Evolutionary conservation across 2,113 vertebrate species (phyloP), one percentile per base, ranked within the genome.

Genomic region (Upupa epops): DNA sequence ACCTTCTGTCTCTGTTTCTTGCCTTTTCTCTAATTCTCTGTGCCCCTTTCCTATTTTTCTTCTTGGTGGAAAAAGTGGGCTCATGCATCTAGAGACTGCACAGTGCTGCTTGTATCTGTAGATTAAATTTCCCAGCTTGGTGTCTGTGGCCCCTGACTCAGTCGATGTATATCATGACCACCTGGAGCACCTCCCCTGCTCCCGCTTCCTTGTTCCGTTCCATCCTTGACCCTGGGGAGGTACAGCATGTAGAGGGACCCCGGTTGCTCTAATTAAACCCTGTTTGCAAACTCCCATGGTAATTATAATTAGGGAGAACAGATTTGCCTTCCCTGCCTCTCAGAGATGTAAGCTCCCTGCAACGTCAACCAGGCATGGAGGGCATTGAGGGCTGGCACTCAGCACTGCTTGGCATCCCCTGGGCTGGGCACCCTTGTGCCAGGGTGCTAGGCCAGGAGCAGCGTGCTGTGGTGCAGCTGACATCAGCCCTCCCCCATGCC

Each of bases 291-390:
- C 90, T 95, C 94, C 86, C 83, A 31, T 88, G 92, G 86, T 74
- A 94, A 93, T 96, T 95, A 83, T 88, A 94, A 96, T 95, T 92
- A 95, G 65, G 86, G 58, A 93, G 86, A 94, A 81, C 48, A 89
- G 81, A 64, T 86, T 65, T 84, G 91, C 80, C 40, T 65, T 81
- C 71, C 56, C 34, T 86, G 83, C 73, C 86, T 88, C 83, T 75
- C 56, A 65, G 75, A 86, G 72, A 86, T 0, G 55, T 88, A 76
- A 93, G 60, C 79, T 92, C 76, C 64, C 68, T 52, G 72, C 69
- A 20, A 42, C 17, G 60, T 69, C 0, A 5, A 40, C 86, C 69
- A 36, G 56, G 49, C 65, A 85, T 2, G 0, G 73, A 87, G 89
- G 70, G 77, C 42, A 29, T 73, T 22, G 26, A 45, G 71, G 70